These are phyloP conservation scores for Circaetus cinerascens DNA, from an alignment of 2,113 vertebrate species.

Conservation along the genomic window DNA sequence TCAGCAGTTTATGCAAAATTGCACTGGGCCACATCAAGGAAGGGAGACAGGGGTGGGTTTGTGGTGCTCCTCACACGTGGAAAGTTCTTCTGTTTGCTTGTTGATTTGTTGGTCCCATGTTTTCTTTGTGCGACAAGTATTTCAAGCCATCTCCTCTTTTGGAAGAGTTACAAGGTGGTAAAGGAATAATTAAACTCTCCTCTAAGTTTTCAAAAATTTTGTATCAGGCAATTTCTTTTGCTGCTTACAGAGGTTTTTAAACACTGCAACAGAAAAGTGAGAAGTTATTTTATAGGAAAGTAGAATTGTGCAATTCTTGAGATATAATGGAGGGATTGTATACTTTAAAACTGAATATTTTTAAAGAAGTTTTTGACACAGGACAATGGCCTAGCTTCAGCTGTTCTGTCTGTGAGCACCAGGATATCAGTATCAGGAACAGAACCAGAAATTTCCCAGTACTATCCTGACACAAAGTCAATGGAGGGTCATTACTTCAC, in stretches of 20 bases:
- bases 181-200: not conserved
- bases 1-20: not conserved
- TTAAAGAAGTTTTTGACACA: not conserved
- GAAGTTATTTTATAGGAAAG: not conserved
- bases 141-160: not conserved
- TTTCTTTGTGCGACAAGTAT: not conserved
- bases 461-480: not conserved
- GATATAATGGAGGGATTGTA: not conserved
- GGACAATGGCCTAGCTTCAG: not conserved
- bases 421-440: not conserved
- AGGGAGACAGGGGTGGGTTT: not conserved
- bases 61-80: fast-evolving
- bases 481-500: not conserved
- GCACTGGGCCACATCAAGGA: not conserved
- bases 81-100: not conserved
- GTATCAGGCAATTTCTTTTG: not conserved
- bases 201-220: not conserved
- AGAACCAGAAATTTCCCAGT: not conserved
- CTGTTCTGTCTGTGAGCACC: not conserved
- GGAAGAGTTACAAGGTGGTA: not conserved
- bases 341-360: not conserved
- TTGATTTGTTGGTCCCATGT: not conserved
- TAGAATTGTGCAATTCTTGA: not conserved
- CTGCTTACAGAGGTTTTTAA: not conserved
- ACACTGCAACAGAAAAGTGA: not conserved